Base-by-base conservation (phyloP, 2,888 invertebrate species). In the Thereva nobilitata region DNA sequence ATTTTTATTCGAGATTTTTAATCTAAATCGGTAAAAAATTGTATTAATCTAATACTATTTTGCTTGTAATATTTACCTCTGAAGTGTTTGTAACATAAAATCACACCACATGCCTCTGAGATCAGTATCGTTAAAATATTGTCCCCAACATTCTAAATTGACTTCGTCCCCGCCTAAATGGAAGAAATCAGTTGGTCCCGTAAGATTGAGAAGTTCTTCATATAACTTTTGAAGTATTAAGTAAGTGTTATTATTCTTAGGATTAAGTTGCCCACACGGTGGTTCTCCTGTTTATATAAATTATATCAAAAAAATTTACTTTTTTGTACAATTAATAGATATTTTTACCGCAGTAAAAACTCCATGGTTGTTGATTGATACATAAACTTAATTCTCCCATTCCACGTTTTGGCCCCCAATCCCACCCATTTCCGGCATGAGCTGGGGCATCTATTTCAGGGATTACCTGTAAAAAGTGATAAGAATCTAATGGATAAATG, bases 371-470 rank as follows among this genome's bases (percentile, higher is more conserved):
- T 57, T 88, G 86, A 77, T 93, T 92, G 8, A 93, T 85, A 78
- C 93, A 93, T 69, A 92, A 84, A 7, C 91, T 91, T 44, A 93
- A 81, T 66, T 90, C 88, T 1, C 93, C 93, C 61, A 91, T 82
- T 0, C 91, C 90, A 65, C 87, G 87, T 64, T 86, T 83, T 0
- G 88, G 86, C 12, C 91, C 92, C 91, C 91, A 92, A 70, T 87
- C 87, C 92, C 92, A 93, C 1, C 93, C 93, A 72, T 91, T 89
- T 3, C 93, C 92, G 2, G 91, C 91, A 79, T 95, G 94, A 4
- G 93, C 93, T 0, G 96, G 96, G 8, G 93, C 90, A 80, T 95
- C 95, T 66, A 95, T 88, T 82, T 97, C 97, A 1, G 95, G 86
- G 63, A 97, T 80, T 8, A 95, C 89, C 68, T 93, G 23, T 23